Evolutionary conservation across 2,797 vertebrate species (phyloP).

Genomic region (Pteropus rufus): DNA sequence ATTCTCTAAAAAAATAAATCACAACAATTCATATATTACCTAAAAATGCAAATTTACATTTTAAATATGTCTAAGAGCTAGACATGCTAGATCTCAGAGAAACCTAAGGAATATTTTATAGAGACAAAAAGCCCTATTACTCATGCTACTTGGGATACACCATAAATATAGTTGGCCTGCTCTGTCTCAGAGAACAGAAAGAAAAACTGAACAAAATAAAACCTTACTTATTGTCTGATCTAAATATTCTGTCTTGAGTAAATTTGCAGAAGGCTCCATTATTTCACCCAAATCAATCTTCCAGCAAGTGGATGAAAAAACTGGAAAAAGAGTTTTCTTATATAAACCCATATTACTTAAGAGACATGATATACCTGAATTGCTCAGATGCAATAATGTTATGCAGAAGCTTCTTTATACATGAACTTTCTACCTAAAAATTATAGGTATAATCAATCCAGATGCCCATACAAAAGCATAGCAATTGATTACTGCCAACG

Average conservation of each 20-base stretch:
- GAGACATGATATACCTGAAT: not conserved
- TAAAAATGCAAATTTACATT: slow-evolving; percentile 42
- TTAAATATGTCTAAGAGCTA: slow-evolving; percentile 30
- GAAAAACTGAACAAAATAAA: not conserved
- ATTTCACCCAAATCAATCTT: not conserved
- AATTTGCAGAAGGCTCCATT: not conserved
- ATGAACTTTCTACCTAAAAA: not conserved
- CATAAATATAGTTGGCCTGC: not conserved
- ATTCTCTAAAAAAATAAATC: slow-evolving; percentile 19
- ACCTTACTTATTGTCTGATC: not conserved
- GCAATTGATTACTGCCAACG: not conserved
- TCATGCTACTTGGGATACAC: not conserved
- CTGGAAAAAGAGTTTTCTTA: not conserved
- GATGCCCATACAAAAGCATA: not conserved
- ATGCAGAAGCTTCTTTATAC: not conserved
- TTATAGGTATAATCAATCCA: not conserved
- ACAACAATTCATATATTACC: slow-evolving; percentile 25
- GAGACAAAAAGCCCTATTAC: not conserved
- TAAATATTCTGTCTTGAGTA: not conserved
- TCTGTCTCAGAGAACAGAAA: not conserved
- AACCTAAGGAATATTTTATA: not conserved
- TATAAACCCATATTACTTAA: not conserved
- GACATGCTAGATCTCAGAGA: not conserved
- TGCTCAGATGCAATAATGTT: not conserved
- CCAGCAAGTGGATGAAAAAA: not conserved